A percentile compares a stretch with the other conserved stretches of the same genome.
Evolutionary conservation across 2,888 invertebrate species (phyloP).

Genomic region (Eupithecia subfuscata): DNA sequence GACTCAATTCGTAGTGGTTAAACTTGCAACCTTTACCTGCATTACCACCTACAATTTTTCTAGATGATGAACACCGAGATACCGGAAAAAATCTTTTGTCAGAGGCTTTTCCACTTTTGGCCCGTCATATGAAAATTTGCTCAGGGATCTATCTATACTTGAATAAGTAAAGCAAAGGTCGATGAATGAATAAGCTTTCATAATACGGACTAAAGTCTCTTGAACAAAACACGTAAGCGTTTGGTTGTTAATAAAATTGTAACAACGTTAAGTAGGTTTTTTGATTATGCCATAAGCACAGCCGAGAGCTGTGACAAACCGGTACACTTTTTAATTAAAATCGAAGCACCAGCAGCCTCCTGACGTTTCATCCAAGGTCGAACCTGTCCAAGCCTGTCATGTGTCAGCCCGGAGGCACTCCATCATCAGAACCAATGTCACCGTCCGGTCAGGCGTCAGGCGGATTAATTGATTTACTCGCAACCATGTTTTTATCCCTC

Average conservation of each 20-base stretch:
- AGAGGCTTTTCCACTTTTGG: too few relatives aligned
- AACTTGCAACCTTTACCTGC: too few relatives aligned
- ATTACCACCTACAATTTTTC: too few relatives aligned
- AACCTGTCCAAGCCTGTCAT: constrained; percentile 17
- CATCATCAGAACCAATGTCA: constrained; percentile 42
- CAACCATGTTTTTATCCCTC: neutral
- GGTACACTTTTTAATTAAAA: constrained; percentile 18
- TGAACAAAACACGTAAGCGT: neutral
- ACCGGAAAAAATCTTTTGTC: too few relatives aligned
- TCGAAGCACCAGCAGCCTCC: constrained; percentile 20
- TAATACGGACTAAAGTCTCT: neutral
- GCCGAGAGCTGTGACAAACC: constrained; percentile 10
- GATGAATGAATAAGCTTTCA: neutral
- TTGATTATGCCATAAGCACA: neutral
- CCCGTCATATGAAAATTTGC: neutral
- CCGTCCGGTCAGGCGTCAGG: constrained; percentile 16
- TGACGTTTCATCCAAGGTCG: constrained; percentile 22
- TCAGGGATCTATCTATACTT: neutral
- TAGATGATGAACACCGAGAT: too few relatives aligned
- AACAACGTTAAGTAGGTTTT: neutral
- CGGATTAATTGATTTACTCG: neutral
- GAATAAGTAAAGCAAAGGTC: neutral
- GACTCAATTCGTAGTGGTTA: neutral
- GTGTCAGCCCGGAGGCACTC: constrained; percentile 36
- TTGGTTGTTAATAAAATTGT: too few relatives aligned